Conservation (phyloP, 2,888 invertebrate species). For the Thereva unica region DNA sequence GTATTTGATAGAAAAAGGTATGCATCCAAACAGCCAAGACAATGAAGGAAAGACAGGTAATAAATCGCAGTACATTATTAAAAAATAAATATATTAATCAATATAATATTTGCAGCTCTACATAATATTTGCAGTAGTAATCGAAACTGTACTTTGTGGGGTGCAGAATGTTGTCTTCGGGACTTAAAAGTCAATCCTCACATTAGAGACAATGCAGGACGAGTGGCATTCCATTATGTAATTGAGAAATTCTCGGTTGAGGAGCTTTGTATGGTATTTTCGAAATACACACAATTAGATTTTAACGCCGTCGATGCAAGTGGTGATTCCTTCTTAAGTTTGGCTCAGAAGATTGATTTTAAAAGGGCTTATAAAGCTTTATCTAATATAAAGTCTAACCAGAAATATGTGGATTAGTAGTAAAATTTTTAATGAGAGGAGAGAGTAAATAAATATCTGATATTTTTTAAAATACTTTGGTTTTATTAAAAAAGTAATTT, state of each 20-base stretch:
- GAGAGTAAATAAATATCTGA: no score
- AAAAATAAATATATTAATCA: neutral
- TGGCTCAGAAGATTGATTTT: constrained; percentile 9
- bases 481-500: no score
- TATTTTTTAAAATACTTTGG: no score
- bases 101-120: constrained; percentile 4
- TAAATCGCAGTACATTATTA: no score
- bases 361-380: constrained; percentile 1
- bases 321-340: neutral
- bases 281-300: constrained; percentile 8
- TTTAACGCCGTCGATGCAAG: neutral
- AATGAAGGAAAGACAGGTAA: constrained; percentile 16
- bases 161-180: neutral
- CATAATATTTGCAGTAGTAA: constrained; percentile 14
- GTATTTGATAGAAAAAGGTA: constrained; percentile 6
- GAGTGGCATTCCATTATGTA: constrained; percentile 11
- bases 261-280: neutral
- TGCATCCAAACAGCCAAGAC: constrained; percentile 7
- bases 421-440: no score
- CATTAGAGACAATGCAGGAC: constrained; percentile 1
- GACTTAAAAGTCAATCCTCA: constrained; percentile 3
- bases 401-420: no score
- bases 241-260: constrained; percentile 6
- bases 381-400: neutral
- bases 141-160: constrained; percentile 6